Conservation (phyloP, 2,888 invertebrate species). For the Eurytoma adleriae region DNA sequence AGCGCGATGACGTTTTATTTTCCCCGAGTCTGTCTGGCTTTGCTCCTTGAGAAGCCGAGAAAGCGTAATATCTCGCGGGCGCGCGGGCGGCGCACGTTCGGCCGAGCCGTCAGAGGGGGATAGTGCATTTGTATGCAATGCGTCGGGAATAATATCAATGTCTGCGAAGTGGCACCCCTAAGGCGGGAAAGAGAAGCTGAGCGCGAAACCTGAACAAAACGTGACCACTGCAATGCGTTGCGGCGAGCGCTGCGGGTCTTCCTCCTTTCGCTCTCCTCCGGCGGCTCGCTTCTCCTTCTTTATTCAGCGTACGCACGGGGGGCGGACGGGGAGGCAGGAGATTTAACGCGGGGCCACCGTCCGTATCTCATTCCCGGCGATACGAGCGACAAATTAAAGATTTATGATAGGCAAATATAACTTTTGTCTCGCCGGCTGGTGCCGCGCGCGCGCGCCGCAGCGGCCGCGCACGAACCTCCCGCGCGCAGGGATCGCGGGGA, state of each 20-base stretch:
- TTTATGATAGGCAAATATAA: constrained; percentile 63
- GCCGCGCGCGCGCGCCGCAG: constrained; percentile 33
- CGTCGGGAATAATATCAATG: constrained; percentile 64
- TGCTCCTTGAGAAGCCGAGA: background rate
- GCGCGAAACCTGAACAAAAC: constrained; percentile 61
- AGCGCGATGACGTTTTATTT: constrained; percentile 41
- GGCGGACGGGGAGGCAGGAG: constrained; percentile 12
- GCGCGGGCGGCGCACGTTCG: constrained; percentile 31
- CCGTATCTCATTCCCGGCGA: constrained; percentile 60
- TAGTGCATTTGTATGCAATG: constrained; percentile 63
- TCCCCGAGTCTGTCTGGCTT: background rate
- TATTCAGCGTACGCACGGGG: constrained; percentile 3
- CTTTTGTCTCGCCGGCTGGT: constrained; percentile 54
- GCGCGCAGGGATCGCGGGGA: constrained; percentile 43
- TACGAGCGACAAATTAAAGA: constrained; percentile 62
- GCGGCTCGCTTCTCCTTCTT: constrained; percentile 31
- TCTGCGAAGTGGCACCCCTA: constrained; percentile 54
- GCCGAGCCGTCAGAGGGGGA: background rate
- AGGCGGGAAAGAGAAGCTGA: constrained; percentile 12
- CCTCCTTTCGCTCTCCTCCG: constrained; percentile 28
- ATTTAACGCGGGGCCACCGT: constrained; percentile 34
- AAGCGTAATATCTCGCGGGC: constrained; percentile 46
- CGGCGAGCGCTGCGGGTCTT: constrained; percentile 50
- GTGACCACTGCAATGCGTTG: constrained; percentile 61
- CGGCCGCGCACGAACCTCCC: constrained; percentile 16